Base-by-base conservation (phyloP, 37 sponge, comb jelly and placozoan species). In the Haliclona indistincta region DNA sequence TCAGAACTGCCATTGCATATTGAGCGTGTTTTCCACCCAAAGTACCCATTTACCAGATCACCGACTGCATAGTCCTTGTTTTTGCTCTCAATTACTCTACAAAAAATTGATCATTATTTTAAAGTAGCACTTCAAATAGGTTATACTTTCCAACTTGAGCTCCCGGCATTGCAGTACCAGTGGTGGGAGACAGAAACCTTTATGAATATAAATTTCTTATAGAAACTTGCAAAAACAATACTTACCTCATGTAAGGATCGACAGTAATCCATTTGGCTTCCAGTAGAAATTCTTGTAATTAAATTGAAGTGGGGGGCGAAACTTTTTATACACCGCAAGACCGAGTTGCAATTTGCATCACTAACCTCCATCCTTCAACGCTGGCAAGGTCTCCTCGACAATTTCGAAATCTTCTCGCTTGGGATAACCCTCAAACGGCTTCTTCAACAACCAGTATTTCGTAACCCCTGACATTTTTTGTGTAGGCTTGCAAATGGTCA, bases 241-340 rank as follows among this genome's bases (percentile, higher is more conserved):
- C 67, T 41, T 22, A 93, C 94, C 94, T 86, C 94, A 94, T 94
- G 88, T 94, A 94, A 20, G 94, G 94, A 77, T 94, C 94, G 29
- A 94, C 94, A 40, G 88, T 75, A n/a, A 86, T 64, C 81, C 88
- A 94, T 29, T 65, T 56, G 7, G 87, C 81, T 44, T 94, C 79
- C 35, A 65, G 68, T 10, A 94, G 75, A 51, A 86, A 84, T 44
- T 94, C 94, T 91, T 25, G 6, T n/a, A 25, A 25, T 7, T 25
- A 6, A n/a, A 58, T 58, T 58, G 11, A 7, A 47, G 13, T 47
- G 10, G 10, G 15, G 51, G 51, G 15, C 10, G 26, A 58, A n/a
- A 58, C 11, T 11, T 25, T 25, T 58, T 58, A 7, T 58, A n/a
- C 60, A 20, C 25, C 22, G 62, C 22, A 2, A 64, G 47, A 17